Percentiles rank a stretch among this genome's conserved stretches.
phyloP scores from a whole-genome alignment of 1,140 invertebrate species.

The Drosophila saltans region DNA sequence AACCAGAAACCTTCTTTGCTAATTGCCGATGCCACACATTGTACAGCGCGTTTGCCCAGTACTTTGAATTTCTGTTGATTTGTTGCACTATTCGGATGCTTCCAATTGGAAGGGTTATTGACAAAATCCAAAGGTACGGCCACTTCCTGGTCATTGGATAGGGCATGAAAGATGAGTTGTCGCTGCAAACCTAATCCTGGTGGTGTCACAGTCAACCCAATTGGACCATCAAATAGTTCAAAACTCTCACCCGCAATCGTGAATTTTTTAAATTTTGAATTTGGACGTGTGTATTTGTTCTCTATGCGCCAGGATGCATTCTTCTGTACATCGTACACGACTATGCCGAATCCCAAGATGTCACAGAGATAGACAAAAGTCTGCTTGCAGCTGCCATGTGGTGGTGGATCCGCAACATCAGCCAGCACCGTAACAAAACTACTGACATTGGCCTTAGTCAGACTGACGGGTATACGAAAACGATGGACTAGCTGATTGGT shows the following conservation, averaged over 20 bases:
- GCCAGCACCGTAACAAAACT: conserved; percentile 3
- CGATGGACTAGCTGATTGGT: conserved; percentile 1
- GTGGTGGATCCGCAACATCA: neutral
- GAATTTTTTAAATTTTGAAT: neutral
- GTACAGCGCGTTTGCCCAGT: neutral
- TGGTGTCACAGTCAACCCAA: neutral
- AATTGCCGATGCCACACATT: neutral
- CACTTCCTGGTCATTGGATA: neutral
- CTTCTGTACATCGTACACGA: neutral
- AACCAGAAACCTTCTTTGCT: conserved; percentile 4
- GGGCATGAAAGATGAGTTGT: neutral
- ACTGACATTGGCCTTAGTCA: neutral
- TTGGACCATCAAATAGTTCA: neutral
- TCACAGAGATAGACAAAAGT: conserved; percentile 1
- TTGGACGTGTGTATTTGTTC: neutral
- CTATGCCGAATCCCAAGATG: conserved; percentile 1
- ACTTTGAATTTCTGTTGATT: neutral
- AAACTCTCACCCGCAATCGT: conserved; percentile 1
- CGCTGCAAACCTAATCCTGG: neutral
- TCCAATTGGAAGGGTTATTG: neutral
- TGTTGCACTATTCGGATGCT: neutral
- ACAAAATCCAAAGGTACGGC: neutral
- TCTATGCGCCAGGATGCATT: neutral
- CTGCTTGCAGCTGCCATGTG: neutral
- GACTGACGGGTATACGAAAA: neutral